Evolutionary conservation across 2,888 invertebrate species (phyloP).

Genomic region (Nebria brevicollis): DNA sequence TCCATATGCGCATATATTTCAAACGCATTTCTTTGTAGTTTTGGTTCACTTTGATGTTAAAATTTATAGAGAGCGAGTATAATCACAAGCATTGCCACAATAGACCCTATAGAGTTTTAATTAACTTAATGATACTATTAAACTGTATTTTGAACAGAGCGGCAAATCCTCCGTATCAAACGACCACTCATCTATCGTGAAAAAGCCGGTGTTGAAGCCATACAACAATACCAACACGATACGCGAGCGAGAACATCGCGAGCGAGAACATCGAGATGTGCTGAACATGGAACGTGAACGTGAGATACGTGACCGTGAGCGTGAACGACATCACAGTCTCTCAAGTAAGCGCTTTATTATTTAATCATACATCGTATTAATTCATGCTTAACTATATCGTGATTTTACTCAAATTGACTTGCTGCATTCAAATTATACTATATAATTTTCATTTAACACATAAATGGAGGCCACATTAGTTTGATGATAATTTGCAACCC

Average conservation of each 20-base stretch:
- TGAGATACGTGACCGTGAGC: slow-evolving; percentile 59
- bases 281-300: slow-evolving; percentile 54
- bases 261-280: slow-evolving; percentile 56
- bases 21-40: too few relatives aligned
- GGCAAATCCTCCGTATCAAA: slow-evolving; percentile 62
- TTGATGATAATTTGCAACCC: too few relatives aligned
- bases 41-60: too few relatives aligned
- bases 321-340: slow-evolving; percentile 55
- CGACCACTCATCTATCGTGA: slow-evolving; percentile 67
- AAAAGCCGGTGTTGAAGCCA: slow-evolving; percentile 65
- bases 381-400: background rate
- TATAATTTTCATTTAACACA: background rate
- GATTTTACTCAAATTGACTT: background rate
- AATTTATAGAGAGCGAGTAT: background rate
- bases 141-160: slow-evolving; percentile 53
- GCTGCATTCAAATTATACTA: background rate
- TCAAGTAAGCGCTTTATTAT: background rate
- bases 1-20: too few relatives aligned
- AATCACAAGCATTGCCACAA: background rate
- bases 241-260: slow-evolving; percentile 55
- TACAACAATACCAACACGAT: slow-evolving; percentile 59
- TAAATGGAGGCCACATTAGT: too few relatives aligned
- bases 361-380: background rate
- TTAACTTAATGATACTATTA: background rate
- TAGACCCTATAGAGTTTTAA: background rate